phyloP scores from a whole-genome alignment of 2,797 vertebrate species.

The Cyprinella venusta region DNA sequence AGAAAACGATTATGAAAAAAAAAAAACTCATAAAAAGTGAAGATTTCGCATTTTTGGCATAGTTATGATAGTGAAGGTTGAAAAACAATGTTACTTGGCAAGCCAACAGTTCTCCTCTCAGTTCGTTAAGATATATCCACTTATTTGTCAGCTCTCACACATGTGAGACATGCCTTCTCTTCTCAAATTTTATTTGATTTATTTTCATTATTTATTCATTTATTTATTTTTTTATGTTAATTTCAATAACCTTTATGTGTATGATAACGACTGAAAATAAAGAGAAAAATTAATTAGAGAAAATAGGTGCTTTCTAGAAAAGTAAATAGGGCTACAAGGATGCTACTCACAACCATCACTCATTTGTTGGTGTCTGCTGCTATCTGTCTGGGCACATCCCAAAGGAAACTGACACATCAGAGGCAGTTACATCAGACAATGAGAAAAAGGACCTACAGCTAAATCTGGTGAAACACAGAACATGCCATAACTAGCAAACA shows the following conservation, averaged over 20 bases:
- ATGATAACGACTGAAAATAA: background rate
- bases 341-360: constrained; percentile 40
- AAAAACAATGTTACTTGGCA: no score
- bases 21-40: no score
- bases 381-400: constrained; percentile 49
- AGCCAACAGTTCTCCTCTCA: no score
- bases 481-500: constrained; percentile 19
- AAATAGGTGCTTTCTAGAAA: constrained; percentile 42
- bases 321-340: constrained; percentile 39
- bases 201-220: background rate
- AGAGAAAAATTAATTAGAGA: background rate
- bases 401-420: constrained; percentile 25
- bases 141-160: no score
- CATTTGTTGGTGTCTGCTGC: background rate
- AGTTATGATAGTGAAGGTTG: no score
- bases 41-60: no score
- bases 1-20: no score
- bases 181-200: background rate
- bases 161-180: no score
- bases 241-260: background rate
- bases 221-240: background rate
- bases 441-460: background rate
- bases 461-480: constrained; percentile 7
- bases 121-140: no score
- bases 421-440: constrained; percentile 26